phyloP scores from a whole-genome alignment of 2,113 vertebrate genomes.

The Motacilla tschutschensis region DNA sequence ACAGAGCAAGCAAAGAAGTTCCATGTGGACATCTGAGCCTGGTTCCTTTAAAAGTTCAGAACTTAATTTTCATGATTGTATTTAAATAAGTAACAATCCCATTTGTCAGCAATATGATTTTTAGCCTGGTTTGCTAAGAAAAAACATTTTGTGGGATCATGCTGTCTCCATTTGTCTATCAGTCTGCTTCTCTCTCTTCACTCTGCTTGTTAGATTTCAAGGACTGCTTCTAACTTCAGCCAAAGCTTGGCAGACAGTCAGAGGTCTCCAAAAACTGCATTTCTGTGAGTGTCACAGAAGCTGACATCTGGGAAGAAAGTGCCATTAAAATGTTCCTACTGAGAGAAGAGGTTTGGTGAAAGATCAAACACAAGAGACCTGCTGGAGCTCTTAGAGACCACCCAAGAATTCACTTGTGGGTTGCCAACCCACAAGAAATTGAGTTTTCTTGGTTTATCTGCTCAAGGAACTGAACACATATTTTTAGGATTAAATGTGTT shows the following conservation, averaged over 20 bases:
- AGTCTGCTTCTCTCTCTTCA: background rate
- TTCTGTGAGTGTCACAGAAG: background rate
- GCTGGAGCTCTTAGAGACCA: background rate
- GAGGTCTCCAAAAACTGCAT: conserved; percentile 36
- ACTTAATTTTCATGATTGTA: background rate
- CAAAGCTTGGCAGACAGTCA: conserved; percentile 40
- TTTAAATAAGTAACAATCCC: background rate
- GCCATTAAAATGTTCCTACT: background rate
- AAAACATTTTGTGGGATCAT: background rate
- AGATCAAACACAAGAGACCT: background rate
- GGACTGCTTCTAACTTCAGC: conserved; percentile 9
- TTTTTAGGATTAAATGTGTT: background rate
- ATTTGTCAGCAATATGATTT: background rate
- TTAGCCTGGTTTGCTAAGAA: background rate
- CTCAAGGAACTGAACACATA: background rate
- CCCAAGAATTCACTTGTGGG: background rate
- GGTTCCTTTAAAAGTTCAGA: background rate
- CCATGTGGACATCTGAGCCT: background rate
- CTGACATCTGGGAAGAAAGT: background rate
- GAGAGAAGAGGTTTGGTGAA: background rate
- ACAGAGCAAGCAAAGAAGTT: background rate
- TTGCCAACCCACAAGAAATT: background rate
- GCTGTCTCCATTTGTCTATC: background rate
- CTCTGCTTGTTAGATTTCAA: background rate
- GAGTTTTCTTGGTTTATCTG: background rate